Conservation (phyloP, 2,113 vertebrate species). For the Recurvirostra avosetta region DNA sequence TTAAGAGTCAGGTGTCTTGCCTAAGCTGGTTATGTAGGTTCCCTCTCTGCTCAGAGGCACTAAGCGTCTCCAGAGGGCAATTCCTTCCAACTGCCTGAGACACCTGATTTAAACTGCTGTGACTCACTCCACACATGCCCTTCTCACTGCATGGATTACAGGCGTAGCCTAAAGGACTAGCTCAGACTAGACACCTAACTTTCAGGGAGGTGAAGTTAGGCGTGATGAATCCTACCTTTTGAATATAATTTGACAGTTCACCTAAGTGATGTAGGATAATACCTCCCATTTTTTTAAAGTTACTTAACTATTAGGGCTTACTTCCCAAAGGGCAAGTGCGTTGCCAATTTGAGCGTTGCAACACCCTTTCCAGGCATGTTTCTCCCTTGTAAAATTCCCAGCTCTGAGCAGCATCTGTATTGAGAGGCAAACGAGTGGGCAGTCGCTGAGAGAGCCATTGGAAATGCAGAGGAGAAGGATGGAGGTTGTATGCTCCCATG, state of each 20-base stretch:
- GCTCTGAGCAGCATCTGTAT: not conserved
- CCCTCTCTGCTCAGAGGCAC: not conserved
- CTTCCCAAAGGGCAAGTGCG: not conserved
- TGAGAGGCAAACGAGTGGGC: not conserved
- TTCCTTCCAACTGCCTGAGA: not conserved
- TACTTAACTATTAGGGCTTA: not conserved
- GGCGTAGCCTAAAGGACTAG: not conserved
- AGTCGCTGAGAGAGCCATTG: not conserved
- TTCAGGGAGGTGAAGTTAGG: not conserved
- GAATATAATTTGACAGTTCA: not conserved
- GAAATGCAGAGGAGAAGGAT: not conserved
- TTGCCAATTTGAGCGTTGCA: not conserved
- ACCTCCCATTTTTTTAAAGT: not conserved
- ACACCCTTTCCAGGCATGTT: not conserved
- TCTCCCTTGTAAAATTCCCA: not conserved
- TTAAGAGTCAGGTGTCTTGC: not conserved
- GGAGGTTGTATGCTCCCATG: not conserved
- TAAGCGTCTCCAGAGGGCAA: not conserved
- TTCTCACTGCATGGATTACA: not conserved
- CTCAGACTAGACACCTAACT: slow-evolving; percentile 15
- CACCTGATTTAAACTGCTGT: not conserved
- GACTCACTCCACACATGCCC: not conserved
- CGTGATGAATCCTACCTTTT: not conserved
- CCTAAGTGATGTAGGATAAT: not conserved
- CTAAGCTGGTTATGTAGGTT: not conserved